Percentiles rank a stretch among this genome's conserved stretches.
Evolutionary conservation across 2,113 vertebrate genomes (phyloP).

Genomic region (Megalops atlanticus): DNA sequence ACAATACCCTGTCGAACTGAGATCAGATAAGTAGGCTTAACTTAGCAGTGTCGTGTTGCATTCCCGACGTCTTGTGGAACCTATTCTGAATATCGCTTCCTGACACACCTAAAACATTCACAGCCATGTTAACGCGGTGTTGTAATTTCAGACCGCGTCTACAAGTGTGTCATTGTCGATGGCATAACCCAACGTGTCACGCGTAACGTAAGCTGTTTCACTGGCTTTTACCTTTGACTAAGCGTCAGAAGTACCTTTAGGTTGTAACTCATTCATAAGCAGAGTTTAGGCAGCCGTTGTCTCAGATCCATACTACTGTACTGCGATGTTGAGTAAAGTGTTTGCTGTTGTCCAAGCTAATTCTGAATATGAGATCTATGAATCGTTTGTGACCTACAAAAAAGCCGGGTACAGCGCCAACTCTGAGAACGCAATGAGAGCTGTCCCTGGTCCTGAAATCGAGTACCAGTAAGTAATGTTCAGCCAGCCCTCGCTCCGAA

Average conservation of each 20-base stretch:
- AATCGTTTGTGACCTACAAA: neutral
- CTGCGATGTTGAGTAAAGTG: neutral
- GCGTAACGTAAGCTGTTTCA: neutral
- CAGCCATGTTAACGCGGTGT: neutral
- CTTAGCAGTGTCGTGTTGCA: neutral
- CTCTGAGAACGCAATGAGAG: neutral
- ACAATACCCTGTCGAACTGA: too few species aligned
- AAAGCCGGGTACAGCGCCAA: neutral
- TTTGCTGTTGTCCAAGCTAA: neutral
- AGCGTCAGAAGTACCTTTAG: neutral
- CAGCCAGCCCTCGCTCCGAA: neutral
- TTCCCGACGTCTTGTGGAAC: neutral
- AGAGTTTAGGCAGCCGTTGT: neutral
- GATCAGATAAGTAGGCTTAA: neutral
- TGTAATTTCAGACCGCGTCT: neutral
- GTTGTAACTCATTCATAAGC: neutral
- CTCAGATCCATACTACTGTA: neutral
- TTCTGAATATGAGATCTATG: neutral
- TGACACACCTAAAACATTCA: neutral
- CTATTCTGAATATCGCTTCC: neutral
- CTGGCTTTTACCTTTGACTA: neutral
- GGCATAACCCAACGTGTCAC: neutral
- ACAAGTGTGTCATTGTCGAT: too few species aligned
- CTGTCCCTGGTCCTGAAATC: conserved; percentile 17
- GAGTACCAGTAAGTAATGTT: neutral